Evolutionary conservation across 2,797 vertebrate species (phyloP).

Genomic region (Lacerta bilineata): DNA sequence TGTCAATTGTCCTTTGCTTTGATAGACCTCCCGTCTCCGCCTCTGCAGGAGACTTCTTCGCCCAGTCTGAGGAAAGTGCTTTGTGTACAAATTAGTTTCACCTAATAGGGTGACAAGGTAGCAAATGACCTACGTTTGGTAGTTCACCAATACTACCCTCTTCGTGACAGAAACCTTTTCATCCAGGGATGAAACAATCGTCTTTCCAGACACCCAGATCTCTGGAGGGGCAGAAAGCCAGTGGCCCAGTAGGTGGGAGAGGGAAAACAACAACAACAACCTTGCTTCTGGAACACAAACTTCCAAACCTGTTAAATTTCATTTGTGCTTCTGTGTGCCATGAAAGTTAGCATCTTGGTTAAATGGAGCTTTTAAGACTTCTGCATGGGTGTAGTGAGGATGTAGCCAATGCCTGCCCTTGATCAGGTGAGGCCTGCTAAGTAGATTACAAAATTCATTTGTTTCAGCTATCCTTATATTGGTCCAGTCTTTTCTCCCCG

Average conservation of each 20-base stretch:
- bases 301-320: constrained; percentile 13
- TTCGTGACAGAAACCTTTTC: not conserved
- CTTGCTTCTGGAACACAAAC: no score
- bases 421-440: not conserved
- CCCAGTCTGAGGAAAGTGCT: not conserved
- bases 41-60: not conserved
- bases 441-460: not conserved
- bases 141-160: no score
- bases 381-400: not conserved
- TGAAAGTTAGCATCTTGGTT: not conserved
- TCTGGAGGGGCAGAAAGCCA: not conserved
- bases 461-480: not conserved
- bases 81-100: constrained; percentile 1
- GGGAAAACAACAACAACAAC: no score
- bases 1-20: not conserved
- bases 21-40: not conserved
- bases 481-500: not conserved
- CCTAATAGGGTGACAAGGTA: constrained; percentile 7
- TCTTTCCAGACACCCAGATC: not conserved
- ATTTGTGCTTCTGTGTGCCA: constrained; percentile 6
- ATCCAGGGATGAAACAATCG: constrained; percentile 4
- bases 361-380: not conserved
- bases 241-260: not conserved
- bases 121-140: constrained; percentile 1
- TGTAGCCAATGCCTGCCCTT: not conserved